A percentile compares a stretch with the other conserved stretches of the same genome.
Evolutionary conservation across 1,140 invertebrate genomes (phyloP).

Genomic region (Drosophila busckii): DNA sequence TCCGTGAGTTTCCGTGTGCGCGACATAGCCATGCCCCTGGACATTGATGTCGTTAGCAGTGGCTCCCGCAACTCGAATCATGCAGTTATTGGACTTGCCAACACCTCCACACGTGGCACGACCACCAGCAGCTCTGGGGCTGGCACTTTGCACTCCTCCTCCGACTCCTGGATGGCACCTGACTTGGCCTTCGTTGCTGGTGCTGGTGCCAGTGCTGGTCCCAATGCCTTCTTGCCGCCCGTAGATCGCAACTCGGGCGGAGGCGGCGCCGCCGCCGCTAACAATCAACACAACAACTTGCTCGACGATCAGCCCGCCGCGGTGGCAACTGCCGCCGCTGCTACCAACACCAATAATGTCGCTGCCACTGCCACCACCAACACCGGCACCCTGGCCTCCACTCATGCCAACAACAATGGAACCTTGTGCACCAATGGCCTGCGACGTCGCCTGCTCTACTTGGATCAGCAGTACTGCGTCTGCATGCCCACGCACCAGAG

Average conservation of each 20-base stretch:
- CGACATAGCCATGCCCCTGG: slow-evolving; percentile 49
- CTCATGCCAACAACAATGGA: slow-evolving; percentile 28
- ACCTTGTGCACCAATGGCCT: slow-evolving; percentile 53
- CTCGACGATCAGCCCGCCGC: slow-evolving; percentile 47
- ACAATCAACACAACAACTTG: slow-evolving; percentile 43
- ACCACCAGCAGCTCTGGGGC: slow-evolving; percentile 11
- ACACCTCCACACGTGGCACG: slow-evolving; percentile 1
- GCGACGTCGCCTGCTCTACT: slow-evolving; percentile 49
- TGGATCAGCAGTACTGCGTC: slow-evolving; percentile 72
- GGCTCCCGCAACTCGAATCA: not conserved
- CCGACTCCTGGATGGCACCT: slow-evolving; percentile 57
- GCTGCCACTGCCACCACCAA: not conserved
- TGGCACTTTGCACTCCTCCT: slow-evolving; percentile 41
- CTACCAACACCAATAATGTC: not conserved
- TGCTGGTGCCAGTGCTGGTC: not conserved
- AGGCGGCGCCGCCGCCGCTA: slow-evolving; percentile 2
- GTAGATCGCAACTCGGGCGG: slow-evolving; percentile 28
- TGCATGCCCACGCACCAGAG: slow-evolving; percentile 82
- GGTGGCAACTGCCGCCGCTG: not conserved
- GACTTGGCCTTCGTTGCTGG: slow-evolving; percentile 47
- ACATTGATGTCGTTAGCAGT: slow-evolving; percentile 60
- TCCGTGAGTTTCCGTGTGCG: slow-evolving; percentile 48
- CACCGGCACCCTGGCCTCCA: not conserved
- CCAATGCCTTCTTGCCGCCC: slow-evolving; percentile 36
- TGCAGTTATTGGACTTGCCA: not conserved